These are phyloP conservation scores for Camponotus floridanus DNA, from an alignment of 1,140 invertebrate genomes.

Conservation along the genomic window DNA sequence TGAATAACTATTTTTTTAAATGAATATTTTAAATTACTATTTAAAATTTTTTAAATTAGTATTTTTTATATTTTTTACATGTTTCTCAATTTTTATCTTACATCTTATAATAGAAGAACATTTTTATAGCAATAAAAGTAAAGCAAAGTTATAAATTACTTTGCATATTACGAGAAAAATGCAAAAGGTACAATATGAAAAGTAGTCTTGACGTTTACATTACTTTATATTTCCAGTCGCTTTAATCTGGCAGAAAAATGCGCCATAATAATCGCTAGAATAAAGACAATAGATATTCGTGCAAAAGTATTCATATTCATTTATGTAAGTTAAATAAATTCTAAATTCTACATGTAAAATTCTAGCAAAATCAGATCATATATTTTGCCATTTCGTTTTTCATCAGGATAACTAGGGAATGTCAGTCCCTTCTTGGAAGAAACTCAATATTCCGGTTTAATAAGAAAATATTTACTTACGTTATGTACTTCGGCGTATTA, in stretches of 20 bases:
- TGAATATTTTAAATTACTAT: not conserved
- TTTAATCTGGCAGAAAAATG: slow-evolving; percentile 1
- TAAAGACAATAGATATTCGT: slow-evolving; percentile 1
- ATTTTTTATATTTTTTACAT: not conserved
- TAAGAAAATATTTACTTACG: slow-evolving; percentile 51
- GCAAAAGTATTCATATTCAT: slow-evolving; percentile 29
- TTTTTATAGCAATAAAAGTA: not conserved
- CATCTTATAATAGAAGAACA: not conserved
- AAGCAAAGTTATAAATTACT: not conserved
- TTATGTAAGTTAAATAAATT: slow-evolving; percentile 1
- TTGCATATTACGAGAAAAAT: not conserved
- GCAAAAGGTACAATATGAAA: not conserved
- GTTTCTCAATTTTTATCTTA: not conserved
- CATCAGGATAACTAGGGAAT: slow-evolving; percentile 30
- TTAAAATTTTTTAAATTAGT: not conserved
- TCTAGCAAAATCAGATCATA: slow-evolving; percentile 13
- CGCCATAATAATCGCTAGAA: not conserved
- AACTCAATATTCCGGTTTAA: slow-evolving; percentile 56
- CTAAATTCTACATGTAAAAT: slow-evolving; percentile 21
- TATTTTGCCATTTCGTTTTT: slow-evolving; percentile 24
- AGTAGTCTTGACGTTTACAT: not conserved
- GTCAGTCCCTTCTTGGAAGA: slow-evolving; percentile 24
- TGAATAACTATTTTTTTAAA: not conserved
- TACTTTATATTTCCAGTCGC: slow-evolving; percentile 4
- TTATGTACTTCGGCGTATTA: not conserved